Percentiles rank a stretch among this genome's conserved stretches.
Evolutionary conservation across 2,888 invertebrate genomes (phyloP).

Genomic region (Sisyra nigra): DNA sequence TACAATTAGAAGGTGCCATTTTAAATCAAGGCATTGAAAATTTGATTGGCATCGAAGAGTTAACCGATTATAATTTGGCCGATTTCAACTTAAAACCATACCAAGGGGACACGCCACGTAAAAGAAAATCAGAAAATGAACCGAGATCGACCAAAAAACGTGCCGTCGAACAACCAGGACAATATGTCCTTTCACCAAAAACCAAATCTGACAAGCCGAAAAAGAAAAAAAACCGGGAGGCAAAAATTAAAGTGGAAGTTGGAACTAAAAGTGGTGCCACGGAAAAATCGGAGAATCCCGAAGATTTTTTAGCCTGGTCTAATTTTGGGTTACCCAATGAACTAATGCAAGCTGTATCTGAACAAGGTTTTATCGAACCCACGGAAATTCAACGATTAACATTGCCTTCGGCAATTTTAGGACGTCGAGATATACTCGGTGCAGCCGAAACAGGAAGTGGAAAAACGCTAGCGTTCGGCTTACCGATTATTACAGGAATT

Average conservation of each 20-base stretch:
- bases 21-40: slow-evolving; percentile 33
- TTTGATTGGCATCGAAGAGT: slow-evolving; percentile 56
- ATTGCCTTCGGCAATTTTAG: slow-evolving; percentile 71
- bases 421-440: slow-evolving; percentile 81
- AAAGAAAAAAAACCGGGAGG: slow-evolving; percentile 9
- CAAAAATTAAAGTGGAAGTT: slow-evolving; percentile 9
- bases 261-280: slow-evolving; percentile 9
- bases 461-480: slow-evolving; percentile 93
- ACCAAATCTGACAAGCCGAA: slow-evolving; percentile 8
- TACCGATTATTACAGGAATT: slow-evolving; percentile 82
- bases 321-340: slow-evolving; percentile 49
- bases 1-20: slow-evolving; percentile 41
- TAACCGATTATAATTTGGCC: slow-evolving; percentile 48
- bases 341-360: slow-evolving; percentile 56
- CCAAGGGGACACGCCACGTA: slow-evolving; percentile 7
- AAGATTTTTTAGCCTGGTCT: slow-evolving; percentile 44
- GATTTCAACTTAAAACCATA: slow-evolving; percentile 22
- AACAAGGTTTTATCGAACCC: slow-evolving; percentile 62
- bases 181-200: background rate
- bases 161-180: background rate
- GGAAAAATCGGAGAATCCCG: slow-evolving; percentile 21
- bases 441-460: slow-evolving; percentile 99
- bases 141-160: background rate
- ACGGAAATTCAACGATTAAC: slow-evolving; percentile 77
- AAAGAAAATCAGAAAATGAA: slow-evolving; percentile 10